Conservation (phyloP, 2,888 invertebrate genomes). For the Pecten maximus region DNA sequence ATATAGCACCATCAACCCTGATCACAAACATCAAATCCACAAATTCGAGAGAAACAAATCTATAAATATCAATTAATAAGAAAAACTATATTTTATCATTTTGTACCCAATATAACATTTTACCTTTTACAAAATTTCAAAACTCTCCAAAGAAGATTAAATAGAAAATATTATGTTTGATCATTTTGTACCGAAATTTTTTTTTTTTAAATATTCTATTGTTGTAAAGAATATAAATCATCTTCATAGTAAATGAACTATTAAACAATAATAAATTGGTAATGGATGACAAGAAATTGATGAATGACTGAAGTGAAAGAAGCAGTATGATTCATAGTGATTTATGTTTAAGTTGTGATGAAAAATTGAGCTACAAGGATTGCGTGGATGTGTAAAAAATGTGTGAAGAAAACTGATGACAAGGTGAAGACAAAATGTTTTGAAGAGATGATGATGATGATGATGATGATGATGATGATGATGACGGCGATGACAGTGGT, state of each 20-base stretch:
- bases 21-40: neutral
- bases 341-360: neutral
- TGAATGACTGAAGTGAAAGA: neutral
- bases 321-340: neutral
- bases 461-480: neutral
- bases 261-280: neutral
- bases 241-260: too few species aligned
- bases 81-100: too few species aligned
- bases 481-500: neutral
- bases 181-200: too few species aligned
- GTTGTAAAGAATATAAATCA: too few species aligned
- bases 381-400: neutral
- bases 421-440: neutral
- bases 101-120: too few species aligned
- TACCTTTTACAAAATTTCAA: too few species aligned
- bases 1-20: neutral
- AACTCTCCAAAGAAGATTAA: too few species aligned
- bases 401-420: neutral
- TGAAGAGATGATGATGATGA: neutral
- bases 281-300: neutral
- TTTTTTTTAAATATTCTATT: too few species aligned
- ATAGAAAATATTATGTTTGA: too few species aligned
- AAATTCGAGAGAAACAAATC: neutral
- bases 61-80: neutral
- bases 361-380: neutral